Base-by-base conservation (phyloP, 1,140 invertebrate species). In the Saccostrea cuccullata region DNA sequence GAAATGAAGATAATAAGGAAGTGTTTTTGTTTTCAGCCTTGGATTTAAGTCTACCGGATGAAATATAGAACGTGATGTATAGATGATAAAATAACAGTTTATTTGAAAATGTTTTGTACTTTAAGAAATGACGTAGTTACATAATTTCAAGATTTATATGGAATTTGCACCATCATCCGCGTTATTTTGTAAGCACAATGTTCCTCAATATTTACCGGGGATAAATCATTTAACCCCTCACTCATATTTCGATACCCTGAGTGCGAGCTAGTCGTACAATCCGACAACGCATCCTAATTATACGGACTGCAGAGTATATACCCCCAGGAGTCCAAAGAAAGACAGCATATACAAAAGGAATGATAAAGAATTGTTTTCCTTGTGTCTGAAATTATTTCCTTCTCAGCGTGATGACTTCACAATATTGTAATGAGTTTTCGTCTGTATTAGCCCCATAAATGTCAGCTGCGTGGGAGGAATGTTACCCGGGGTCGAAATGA, bases 321-420 rank as follows among this genome's bases (percentile, higher is more conserved):
- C 70, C 70, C 70, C 70, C 30, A 77, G 70, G 70, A 77, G 70
- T 17, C 70, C 23, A 36, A 15, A 36, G 26, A 12, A 77, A 77
- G 15, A 77, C 26, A 77, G 70, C 70, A 77, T 26, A 30, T 30
- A 77, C 23, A 77, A 77, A 30, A 30, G 30, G 26, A 77, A 30
- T 77, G 12, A 36, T 11, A 36, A 36, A 36, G 2, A 77, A 30
- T 8, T 11, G 23, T 26, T 77, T 77, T 26, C 12, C 26, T 30
- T 36, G 13, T 30, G 70, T 77, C 70, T 77, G 70, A 77, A 77
- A 77, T 30, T 77, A 77, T 77, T 77, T 77, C 15, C 70, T 77
- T 77, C 15, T 17, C 23, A 15, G 26, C 70, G 70, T 3, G 70
- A 77, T 77, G 70, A 77, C 26, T 77, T 77, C 70, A 77, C 70